Conservation (phyloP, 2,797 vertebrate genomes). For the Australoheros facetus region DNA sequence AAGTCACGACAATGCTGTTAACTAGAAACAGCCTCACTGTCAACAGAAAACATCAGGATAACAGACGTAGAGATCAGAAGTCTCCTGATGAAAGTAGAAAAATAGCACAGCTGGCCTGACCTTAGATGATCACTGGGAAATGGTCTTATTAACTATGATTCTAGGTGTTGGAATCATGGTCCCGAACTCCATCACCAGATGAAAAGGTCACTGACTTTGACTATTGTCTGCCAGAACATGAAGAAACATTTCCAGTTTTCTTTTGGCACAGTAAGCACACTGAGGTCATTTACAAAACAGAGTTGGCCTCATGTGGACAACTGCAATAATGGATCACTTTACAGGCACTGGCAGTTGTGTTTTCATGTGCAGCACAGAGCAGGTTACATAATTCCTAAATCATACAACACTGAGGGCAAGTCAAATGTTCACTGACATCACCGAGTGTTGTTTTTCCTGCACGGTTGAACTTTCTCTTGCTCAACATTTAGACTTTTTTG, state of each 20-base stretch:
- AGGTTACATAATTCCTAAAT: slow-evolving; percentile 35
- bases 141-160: background rate
- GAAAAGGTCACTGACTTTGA: background rate
- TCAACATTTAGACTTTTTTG: background rate
- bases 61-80: slow-evolving; percentile 15
- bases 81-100: background rate
- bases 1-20: slow-evolving; percentile 27
- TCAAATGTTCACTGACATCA: slow-evolving; percentile 38
- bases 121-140: background rate
- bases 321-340: slow-evolving; percentile 10
- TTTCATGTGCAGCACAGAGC: slow-evolving; percentile 18
- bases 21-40: slow-evolving; percentile 33
- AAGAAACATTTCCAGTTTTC: slow-evolving; percentile 40
- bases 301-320: background rate
- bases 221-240: slow-evolving; percentile 2
- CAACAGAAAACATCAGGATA: slow-evolving; percentile 47
- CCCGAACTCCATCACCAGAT: background rate
- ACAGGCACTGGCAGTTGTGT: slow-evolving; percentile 13
- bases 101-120: background rate
- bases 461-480: slow-evolving; percentile 4
- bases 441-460: background rate
- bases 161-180: background rate
- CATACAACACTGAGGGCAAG: background rate
- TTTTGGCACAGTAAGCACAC: slow-evolving; percentile 24
- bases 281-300: slow-evolving; percentile 48